Conservation (phyloP, 2,888 invertebrate genomes). For the Cremastinae sp. region DNA sequence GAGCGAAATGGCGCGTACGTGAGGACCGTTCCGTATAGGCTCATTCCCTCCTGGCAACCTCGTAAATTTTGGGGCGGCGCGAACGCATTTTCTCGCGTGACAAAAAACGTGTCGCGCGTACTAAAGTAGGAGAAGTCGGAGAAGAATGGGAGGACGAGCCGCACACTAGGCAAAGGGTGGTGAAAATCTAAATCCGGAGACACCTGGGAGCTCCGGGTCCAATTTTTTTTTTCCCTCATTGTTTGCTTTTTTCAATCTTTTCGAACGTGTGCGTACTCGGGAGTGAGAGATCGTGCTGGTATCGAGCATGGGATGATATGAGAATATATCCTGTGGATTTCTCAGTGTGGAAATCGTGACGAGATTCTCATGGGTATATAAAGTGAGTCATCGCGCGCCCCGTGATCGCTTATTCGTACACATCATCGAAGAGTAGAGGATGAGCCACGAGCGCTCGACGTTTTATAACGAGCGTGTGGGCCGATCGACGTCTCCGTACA, state of each 20-base stretch:
- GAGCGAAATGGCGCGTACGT: background rate
- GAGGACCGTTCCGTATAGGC: background rate
- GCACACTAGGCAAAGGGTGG: background rate
- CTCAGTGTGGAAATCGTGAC: conserved; percentile 9
- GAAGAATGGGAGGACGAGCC: background rate
- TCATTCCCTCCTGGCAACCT: background rate
- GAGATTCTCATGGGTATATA: conserved; percentile 5
- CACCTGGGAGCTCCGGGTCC: conserved; percentile 5
- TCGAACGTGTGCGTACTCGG: background rate
- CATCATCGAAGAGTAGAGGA: conserved; percentile 6
- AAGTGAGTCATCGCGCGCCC: conserved; percentile 55
- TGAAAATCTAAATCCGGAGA: conserved; percentile 13
- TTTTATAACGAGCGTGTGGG: conserved; percentile 37
- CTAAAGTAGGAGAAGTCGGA: conserved; percentile 4
- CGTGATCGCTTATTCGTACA: conserved; percentile 20
- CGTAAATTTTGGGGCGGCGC: conserved; percentile 22
- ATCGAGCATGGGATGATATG: background rate
- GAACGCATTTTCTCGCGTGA: conserved; percentile 17
- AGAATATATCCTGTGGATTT: conserved; percentile 2
- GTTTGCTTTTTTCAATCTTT: conserved; percentile 4
- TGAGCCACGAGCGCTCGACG: background rate
- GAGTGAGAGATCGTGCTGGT: background rate
- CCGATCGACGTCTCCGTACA: conserved; percentile 6
- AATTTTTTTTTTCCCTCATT: conserved; percentile 20
- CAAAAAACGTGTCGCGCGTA: conserved; percentile 27